phyloP scores from a whole-genome alignment of 2,888 invertebrate species.

The Abrostola tripartita region DNA sequence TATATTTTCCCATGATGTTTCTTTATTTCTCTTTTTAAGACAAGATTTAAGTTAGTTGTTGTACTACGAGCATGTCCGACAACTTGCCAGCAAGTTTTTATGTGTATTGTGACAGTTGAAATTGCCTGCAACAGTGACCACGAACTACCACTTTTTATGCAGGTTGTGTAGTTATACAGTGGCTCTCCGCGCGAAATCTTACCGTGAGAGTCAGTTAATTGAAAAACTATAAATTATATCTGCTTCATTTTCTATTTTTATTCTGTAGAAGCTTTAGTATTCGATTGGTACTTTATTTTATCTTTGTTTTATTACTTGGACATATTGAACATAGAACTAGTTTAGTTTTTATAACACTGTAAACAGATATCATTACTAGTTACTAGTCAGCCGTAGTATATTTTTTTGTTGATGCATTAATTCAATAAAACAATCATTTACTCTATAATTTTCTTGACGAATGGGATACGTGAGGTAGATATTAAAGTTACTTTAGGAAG shows the following conservation, averaged over 20 bases:
- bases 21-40: slow-evolving; percentile 45
- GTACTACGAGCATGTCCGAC: slow-evolving; percentile 37
- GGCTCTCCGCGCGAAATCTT: slow-evolving; percentile 43
- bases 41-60: slow-evolving; percentile 45
- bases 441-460: no score
- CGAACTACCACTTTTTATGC: slow-evolving; percentile 43
- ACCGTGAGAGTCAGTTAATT: slow-evolving; percentile 45
- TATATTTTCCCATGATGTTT: slow-evolving; percentile 44
- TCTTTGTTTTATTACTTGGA: neutral
- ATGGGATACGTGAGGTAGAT: no score
- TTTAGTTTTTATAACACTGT: no score
- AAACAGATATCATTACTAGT: no score
- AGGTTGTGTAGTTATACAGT: slow-evolving; percentile 29
- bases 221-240: slow-evolving; percentile 33
- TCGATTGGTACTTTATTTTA: neutral
- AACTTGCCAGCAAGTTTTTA: slow-evolving; percentile 45
- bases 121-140: slow-evolving; percentile 36
- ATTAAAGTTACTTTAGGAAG: no score
- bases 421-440: no score
- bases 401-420: no score
- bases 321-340: no score
- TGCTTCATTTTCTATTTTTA: slow-evolving; percentile 42
- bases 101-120: slow-evolving; percentile 48
- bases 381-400: no score
- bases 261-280: neutral